phyloP scores from a whole-genome alignment of 2,797 vertebrate species.

The Esox masquinongy region DNA sequence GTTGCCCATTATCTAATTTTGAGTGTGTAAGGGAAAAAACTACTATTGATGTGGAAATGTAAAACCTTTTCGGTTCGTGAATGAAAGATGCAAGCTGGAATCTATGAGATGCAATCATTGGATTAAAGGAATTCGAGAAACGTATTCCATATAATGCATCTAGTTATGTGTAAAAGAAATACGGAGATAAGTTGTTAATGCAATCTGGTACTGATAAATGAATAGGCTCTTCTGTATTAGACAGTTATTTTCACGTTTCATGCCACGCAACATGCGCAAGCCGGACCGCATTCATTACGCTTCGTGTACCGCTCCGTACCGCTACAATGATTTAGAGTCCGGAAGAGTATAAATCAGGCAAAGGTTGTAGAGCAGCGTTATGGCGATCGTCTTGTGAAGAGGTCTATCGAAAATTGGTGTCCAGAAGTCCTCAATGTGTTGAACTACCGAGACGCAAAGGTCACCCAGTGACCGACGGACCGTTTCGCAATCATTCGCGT shows the following conservation, averaged over 20 bases:
- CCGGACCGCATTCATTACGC: neutral
- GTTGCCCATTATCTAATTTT: neutral
- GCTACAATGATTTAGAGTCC: conserved; percentile 51
- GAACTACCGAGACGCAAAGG: neutral
- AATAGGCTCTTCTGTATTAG: too few relatives aligned
- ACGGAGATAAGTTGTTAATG: neutral
- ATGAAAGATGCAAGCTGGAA: neutral
- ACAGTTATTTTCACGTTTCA: too few relatives aligned
- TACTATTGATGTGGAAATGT: neutral
- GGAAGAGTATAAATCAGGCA: conserved; percentile 53
- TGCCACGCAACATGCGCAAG: too few relatives aligned
- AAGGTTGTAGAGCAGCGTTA: neutral
- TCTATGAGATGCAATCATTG: neutral
- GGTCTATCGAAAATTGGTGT: neutral
- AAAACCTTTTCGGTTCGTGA: neutral
- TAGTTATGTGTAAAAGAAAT: neutral
- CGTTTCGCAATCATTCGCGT: neutral
- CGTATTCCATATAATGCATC: neutral
- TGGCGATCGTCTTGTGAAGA: neutral
- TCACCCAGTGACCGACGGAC: neutral
- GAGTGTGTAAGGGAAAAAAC: neutral
- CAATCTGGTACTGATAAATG: too few relatives aligned
- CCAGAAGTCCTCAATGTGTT: neutral
- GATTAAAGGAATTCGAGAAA: neutral
- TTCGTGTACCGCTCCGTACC: conserved; percentile 31